Evolutionary conservation across 2,113 vertebrate species (phyloP), one percentile per base, ranked within the genome.

Genomic region (Psammodynastes pulverulentus): DNA sequence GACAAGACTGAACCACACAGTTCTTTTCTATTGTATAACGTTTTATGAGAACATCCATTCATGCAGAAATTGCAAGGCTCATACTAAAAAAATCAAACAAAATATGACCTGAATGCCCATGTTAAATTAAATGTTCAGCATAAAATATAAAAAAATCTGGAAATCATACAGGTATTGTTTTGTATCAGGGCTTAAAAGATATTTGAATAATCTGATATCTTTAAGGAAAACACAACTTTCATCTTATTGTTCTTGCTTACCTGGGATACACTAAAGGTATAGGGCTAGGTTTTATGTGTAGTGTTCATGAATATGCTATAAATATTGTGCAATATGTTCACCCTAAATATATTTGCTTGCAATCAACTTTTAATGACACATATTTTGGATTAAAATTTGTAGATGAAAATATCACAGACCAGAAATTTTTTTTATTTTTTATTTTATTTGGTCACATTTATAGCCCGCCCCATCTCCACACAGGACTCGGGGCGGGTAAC

Each of bases 21-120:
- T 56, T 84, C 51, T 54, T 13, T 26, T 48, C 88, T 88, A 84
- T 88, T 90, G 88, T 58, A 86, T 89, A 53, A 90, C 49, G n/a
- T 93, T 93, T 91, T 45, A 39, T 79, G 23, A 84, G 39, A 26
- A 91, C 19, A 56, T 26, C 21, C 24, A 84, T 12, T 39, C 91
- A 92, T 92, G 91, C 91, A 62, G 43, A 91, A 88, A 88, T 15
- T 52, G 79, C 43, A 88, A 93, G 48, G 51, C 45, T 88, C 51
- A 79, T 88, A 4, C n/a, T 84, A 29, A 93, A 56, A 91, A 29
- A 54, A 52, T 29, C 49, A 88, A 91, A 48, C 56, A 23, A 88
- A 91, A 88, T 51, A 39, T 92, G 86, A 93, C 51, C 86, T 84
- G 86, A 88, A 48, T 88, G 62, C 23, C 86, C 43, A 29, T 88